phyloP scores from a whole-genome alignment of 1,140 invertebrate species.

The Drosophila elegans region DNA sequence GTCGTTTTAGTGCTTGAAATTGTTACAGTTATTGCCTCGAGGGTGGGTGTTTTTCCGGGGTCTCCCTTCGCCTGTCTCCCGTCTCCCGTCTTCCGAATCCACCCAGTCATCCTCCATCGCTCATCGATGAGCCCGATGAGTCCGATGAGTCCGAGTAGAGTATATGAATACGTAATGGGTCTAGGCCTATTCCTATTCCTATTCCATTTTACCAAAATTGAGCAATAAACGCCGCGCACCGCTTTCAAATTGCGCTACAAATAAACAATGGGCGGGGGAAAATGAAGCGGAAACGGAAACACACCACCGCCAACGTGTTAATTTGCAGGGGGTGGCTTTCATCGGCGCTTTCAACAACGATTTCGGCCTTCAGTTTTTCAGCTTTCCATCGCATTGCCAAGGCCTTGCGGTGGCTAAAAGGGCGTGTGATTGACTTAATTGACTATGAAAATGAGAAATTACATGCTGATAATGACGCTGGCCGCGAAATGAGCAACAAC shows the following conservation, averaged over 20 bases:
- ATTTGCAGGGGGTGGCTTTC: slow-evolving; percentile 70
- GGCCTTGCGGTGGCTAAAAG: slow-evolving; percentile 80
- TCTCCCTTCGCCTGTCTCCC: no score
- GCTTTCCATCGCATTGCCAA: slow-evolving; percentile 5
- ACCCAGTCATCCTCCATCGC: slow-evolving; percentile 46
- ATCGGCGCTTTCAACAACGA: slow-evolving; percentile 16
- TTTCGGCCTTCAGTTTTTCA: slow-evolving; percentile 6
- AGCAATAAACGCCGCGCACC: slow-evolving; percentile 63
- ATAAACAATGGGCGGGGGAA: slow-evolving; percentile 58
- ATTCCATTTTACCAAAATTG: slow-evolving; percentile 66
- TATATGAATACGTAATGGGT: slow-evolving; percentile 74
- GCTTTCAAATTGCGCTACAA: slow-evolving; percentile 70
- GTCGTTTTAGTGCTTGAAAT: slow-evolving; percentile 84
- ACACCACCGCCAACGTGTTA: slow-evolving; percentile 71
- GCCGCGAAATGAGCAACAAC: slow-evolving; percentile 77
- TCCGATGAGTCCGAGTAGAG: no score
- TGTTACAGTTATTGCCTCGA: slow-evolving; percentile 74
- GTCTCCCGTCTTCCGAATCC: neutral
- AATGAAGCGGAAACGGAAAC: slow-evolving; percentile 65
- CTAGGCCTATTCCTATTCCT: neutral
- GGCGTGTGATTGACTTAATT: slow-evolving; percentile 85
- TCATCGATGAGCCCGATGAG: slow-evolving; percentile 36
- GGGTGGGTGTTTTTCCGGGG: slow-evolving; percentile 33
- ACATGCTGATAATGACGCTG: slow-evolving; percentile 81
- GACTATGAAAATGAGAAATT: slow-evolving; percentile 85